phyloP scores from a whole-genome alignment of 2,888 invertebrate species.

The Cerastis leucographa region DNA sequence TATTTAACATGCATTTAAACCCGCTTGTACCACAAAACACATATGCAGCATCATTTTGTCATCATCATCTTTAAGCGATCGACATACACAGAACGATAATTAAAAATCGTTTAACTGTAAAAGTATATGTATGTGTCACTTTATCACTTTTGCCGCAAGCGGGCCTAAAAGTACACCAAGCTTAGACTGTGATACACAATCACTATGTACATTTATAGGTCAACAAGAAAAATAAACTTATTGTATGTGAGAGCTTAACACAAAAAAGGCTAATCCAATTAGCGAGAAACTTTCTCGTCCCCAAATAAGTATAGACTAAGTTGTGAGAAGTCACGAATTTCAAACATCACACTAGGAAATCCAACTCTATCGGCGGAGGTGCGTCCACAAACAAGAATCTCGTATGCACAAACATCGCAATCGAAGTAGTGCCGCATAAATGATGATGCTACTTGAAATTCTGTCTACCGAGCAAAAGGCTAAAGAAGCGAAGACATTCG shows the following conservation, averaged over 20 bases:
- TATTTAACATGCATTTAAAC: neutral
- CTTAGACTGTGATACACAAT: neutral
- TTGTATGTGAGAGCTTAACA: constrained; percentile 4
- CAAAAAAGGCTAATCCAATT: constrained; percentile 49
- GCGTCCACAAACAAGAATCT: constrained; percentile 40
- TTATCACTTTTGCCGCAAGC: neutral
- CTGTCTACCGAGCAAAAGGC: constrained; percentile 37
- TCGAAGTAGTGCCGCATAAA: constrained; percentile 54
- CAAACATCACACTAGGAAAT: constrained; percentile 12
- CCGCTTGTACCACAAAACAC: neutral
- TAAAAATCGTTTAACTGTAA: neutral
- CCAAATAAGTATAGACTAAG: constrained; percentile 41
- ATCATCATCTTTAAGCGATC: neutral
- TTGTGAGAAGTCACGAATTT: constrained; percentile 26
- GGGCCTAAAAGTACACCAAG: neutral
- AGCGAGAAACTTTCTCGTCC: constrained; percentile 30
- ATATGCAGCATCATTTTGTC: neutral
- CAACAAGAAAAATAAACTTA: neutral
- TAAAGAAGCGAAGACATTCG: constrained; percentile 49
- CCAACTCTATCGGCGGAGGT: constrained; percentile 22
- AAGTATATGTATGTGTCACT: neutral
- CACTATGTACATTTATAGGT: neutral
- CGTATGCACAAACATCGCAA: constrained; percentile 56
- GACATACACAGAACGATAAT: neutral
- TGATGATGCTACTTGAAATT: constrained; percentile 54